Evolutionary conservation across 2,113 vertebrate genomes (phyloP), one percentile per base, ranked within the genome.

Genomic region (Poicephalus meyeri): DNA sequence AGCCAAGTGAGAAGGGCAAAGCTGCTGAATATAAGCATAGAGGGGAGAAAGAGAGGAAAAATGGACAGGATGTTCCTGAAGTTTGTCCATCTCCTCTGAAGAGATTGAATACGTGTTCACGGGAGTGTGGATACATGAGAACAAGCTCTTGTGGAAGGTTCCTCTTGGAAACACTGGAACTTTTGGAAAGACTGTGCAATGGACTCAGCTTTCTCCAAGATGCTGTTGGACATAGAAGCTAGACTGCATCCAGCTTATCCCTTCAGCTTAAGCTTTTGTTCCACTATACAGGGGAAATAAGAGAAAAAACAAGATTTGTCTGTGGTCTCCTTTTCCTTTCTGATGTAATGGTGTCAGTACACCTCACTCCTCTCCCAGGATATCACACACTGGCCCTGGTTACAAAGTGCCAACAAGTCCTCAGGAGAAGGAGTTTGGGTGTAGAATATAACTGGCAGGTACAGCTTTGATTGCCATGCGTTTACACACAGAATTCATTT

Each of bases 341-440:
- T 44, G 21, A 33, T 26, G 23, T 33, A 35, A 15, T 0, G 0
- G 0, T 11, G 33, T 5, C 56, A 69, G 9, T 44, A 39, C 28
- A 21, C 8, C 35, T 70, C 2, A 3, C 12, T 60, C 21, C 26
- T 72, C 21, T 71, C 26, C 31, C 56, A 58, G 6, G 3, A 17
- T 61, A 33, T 72, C 47, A 35, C 47, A n/a, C 20, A 2, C 3
- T 31, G 33, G 31, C 10, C 9, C 12, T 64, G 29, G 31, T 52
- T 56, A 12, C 18, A 24, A 0, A 8, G 29, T n/a, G 56, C 46
- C 50, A 77, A n/a, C 37, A 87, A 37, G 55, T 77, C 10, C 33
- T 46, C 28, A 41, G 20, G 17, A 86, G 60, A n/a, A 77, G 19
- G 21, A 55, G 18, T 31, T 19, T 77, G 68, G 47, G 9, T 46